Evolutionary conservation across 2,888 invertebrate species (phyloP).

Genomic region (Machimus atricapillus): DNA sequence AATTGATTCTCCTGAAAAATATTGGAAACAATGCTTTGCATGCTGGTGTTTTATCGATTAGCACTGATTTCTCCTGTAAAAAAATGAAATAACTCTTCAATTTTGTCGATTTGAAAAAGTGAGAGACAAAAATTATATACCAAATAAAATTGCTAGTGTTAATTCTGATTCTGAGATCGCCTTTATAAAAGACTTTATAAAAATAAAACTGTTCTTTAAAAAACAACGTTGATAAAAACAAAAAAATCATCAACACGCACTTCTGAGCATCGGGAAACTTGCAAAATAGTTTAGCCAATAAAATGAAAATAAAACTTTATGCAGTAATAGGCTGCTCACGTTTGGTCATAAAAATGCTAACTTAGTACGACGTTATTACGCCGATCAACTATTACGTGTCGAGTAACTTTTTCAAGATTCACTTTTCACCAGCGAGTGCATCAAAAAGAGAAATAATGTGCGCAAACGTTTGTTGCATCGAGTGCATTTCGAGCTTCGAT

Average conservation of each 20-base stretch:
- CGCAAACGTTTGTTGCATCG: neutral
- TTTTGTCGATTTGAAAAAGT: no score
- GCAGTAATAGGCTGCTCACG: neutral
- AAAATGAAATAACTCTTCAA: no score
- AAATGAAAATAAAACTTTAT: neutral
- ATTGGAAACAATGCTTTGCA: no score
- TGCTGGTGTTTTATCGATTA: no score
- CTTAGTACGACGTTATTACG: neutral
- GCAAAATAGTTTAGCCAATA: neutral
- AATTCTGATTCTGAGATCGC: no score
- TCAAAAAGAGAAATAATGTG: neutral
- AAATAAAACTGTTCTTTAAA: neutral
- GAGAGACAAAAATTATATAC: no score
- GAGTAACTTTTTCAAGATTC: slow-evolving; percentile 1
- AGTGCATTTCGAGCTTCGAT: neutral
- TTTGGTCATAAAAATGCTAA: neutral
- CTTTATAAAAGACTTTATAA: no score
- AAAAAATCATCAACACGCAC: neutral
- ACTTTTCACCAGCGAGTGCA: neutral
- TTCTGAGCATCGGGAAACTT: neutral
- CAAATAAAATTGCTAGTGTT: no score
- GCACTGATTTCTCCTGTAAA: no score
- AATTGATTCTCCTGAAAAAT: no score
- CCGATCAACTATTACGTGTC: neutral
- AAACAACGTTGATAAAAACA: neutral